Percentiles rank a stretch among this genome's conserved stretches.
Conservation (phyloP, 1,140 invertebrate genomes). For the Cherax destructor region DNA sequence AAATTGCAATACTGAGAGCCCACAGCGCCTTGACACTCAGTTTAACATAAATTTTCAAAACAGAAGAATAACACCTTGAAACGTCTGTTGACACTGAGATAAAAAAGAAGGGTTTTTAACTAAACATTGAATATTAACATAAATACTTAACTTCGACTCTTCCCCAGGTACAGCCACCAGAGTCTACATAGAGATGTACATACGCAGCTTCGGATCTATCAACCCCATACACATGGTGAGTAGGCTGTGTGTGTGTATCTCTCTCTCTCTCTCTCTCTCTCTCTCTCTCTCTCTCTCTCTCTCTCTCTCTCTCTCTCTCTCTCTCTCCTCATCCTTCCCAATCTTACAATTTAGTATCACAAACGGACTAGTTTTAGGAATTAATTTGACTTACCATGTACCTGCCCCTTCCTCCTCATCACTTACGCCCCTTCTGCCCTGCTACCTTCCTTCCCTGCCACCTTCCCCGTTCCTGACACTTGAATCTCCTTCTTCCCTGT, state of each 20-base stretch:
- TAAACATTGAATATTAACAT: too few species aligned
- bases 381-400: too few species aligned
- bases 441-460: background rate
- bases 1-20: too few species aligned
- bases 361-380: too few species aligned
- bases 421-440: background rate
- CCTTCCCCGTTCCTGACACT: background rate
- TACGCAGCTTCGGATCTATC: conserved; percentile 36
- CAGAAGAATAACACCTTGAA: too few species aligned
- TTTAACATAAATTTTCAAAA: too few species aligned
- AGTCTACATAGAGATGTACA: conserved; percentile 35
- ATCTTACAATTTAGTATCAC: too few species aligned
- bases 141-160: background rate
- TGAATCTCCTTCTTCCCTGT: background rate
- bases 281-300: background rate
- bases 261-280: background rate
- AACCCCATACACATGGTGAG: conserved; percentile 39
- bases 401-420: background rate
- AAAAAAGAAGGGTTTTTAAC: too few species aligned
- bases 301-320: conserved; percentile 2
- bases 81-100: too few species aligned
- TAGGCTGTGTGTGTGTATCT: background rate
- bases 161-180: conserved; percentile 7
- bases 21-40: too few species aligned
- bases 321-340: background rate